Percentiles rank a stretch among this genome's conserved stretches.
phyloP scores from a whole-genome alignment of 2,888 invertebrate genomes.

The Phyllotreta cruciferae region DNA sequence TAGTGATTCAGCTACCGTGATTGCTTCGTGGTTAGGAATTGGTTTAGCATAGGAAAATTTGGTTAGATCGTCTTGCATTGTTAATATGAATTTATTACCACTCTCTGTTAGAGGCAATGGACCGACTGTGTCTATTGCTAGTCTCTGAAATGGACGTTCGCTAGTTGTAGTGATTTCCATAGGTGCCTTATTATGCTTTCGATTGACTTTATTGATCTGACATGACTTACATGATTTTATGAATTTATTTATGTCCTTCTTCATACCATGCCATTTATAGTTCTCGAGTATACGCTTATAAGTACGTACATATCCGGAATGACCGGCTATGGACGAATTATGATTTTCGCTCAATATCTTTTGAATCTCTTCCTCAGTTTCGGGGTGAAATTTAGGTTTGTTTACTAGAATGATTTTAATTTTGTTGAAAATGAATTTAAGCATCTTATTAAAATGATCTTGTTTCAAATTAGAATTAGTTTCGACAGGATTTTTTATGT shows the following conservation, averaged over 20 bases:
- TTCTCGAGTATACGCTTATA: conserved; percentile 39
- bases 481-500: too few species aligned
- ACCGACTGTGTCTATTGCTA: too few species aligned
- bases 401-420: too few species aligned
- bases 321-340: not conserved
- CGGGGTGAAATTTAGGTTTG: conserved; percentile 27
- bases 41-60: conserved; percentile 39
- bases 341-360: not conserved
- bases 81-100: too few species aligned
- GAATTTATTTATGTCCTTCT: conserved; percentile 36
- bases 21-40: conserved; percentile 47
- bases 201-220: conserved; percentile 46
- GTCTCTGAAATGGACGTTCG: too few species aligned
- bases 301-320: conserved; percentile 19
- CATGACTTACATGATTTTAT: conserved; percentile 40
- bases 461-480: too few species aligned
- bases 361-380: not conserved
- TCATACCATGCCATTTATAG: conserved; percentile 39
- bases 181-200: conserved; percentile 46
- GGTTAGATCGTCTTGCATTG: conserved; percentile 40
- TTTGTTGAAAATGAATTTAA: too few species aligned
- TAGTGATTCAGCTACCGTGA: conserved; percentile 48
- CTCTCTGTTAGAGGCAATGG: too few species aligned
- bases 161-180: too few species aligned
- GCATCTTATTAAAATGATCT: too few species aligned